Conservation (phyloP, 2,888 invertebrate genomes). For the Andrena haemorrhoa region DNA sequence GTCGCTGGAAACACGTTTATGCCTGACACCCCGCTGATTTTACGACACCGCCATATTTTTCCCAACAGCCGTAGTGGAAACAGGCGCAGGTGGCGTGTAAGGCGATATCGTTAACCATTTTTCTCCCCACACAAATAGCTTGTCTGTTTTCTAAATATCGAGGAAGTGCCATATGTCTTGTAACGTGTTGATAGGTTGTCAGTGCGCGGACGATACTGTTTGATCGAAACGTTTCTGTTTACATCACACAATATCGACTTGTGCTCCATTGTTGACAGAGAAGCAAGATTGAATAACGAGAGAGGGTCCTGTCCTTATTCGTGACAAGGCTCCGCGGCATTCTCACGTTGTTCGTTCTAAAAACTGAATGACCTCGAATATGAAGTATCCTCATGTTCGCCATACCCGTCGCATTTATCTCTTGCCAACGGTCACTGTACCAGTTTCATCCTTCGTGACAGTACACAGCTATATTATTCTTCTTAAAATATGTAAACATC, state of each 20-base stretch:
- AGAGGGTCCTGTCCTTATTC: conserved; percentile 26
- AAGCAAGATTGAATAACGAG: conserved; percentile 14
- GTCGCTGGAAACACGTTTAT: conserved; percentile 1
- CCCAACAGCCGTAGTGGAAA: background rate
- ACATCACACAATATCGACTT: conserved; percentile 6
- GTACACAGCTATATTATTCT: background rate
- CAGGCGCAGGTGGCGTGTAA: too few species aligned
- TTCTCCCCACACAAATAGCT: too few species aligned
- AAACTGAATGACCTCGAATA: conserved; percentile 27
- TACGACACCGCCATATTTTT: background rate
- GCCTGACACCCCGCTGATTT: background rate
- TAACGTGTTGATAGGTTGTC: background rate
- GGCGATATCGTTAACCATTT: too few species aligned
- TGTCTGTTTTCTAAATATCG: background rate
- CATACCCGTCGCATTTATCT: background rate
- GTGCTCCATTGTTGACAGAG: conserved; percentile 14
- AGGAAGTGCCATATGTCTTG: background rate
- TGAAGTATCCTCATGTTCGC: conserved; percentile 4
- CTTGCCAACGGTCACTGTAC: background rate
- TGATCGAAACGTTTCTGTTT: conserved; percentile 1
- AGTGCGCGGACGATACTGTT: background rate
- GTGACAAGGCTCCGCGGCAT: conserved; percentile 18
- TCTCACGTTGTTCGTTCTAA: conserved; percentile 14
- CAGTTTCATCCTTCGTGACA: background rate
- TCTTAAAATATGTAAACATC: too few species aligned